These are phyloP conservation scores for Hycleus phaleratus DNA, from an alignment of 1,140 invertebrate genomes.

Conservation along the genomic window DNA sequence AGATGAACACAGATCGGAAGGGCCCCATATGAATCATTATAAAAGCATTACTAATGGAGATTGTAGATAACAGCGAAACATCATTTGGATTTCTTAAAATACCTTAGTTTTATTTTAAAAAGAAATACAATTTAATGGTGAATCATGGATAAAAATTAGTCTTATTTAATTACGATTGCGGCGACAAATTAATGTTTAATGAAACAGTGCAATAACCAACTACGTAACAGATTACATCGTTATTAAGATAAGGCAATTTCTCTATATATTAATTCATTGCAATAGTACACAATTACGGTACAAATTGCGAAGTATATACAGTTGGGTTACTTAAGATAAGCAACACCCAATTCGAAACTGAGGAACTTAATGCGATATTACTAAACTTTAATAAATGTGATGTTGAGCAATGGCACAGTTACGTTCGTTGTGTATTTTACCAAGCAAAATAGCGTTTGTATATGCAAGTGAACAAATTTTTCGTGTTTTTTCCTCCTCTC, in stretches of 20 bases:
- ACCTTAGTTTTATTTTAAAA: no score
- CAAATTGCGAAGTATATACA: constrained; percentile 12
- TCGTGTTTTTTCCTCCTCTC: no score
- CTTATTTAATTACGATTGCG: no score
- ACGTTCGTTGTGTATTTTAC: not conserved
- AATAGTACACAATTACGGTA: constrained; percentile 10
- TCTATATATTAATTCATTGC: constrained; percentile 10
- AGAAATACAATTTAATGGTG: no score
- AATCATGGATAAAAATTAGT: no score
- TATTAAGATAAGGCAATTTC: constrained; percentile 9
- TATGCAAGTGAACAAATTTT: constrained; percentile 11
- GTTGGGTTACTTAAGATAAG: constrained; percentile 14
- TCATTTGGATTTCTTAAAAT: no score
- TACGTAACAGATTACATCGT: not conserved
- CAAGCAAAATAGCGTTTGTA: no score
- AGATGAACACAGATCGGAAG: not conserved
- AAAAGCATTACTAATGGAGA: not conserved
- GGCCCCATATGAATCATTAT: constrained; percentile 1
- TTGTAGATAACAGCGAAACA: no score
- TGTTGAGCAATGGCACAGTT: constrained; percentile 11
- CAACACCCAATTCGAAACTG: constrained; percentile 18
- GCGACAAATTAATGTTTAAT: no score
- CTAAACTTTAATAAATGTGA: constrained; percentile 15
- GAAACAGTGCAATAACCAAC: no score
- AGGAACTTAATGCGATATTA: constrained; percentile 17